These are phyloP conservation scores for Lysandra bellargus DNA, from an alignment of 2,888 invertebrate species.

Conservation along the genomic window DNA sequence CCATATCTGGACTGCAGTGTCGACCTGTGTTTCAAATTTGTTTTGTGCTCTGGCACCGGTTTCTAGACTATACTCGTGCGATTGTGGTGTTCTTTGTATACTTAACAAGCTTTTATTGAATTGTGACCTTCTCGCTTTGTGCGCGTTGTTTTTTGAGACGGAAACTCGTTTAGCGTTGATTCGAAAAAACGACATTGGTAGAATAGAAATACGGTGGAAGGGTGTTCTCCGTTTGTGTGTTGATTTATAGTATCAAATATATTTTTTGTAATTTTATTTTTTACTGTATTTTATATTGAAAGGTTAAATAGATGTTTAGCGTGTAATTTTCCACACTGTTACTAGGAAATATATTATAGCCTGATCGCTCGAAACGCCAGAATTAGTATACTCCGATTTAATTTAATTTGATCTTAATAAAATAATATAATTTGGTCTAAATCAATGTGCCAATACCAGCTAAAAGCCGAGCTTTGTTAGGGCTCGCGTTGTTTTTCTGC, in stretches of 20 bases:
- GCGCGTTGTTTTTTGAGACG: background rate
- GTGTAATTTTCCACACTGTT: too few species aligned
- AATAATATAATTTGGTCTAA: too few species aligned
- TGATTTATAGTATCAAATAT: background rate
- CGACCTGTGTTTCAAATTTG: slow-evolving; percentile 65
- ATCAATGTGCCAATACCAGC: too few species aligned
- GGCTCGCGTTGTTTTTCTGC: too few species aligned
- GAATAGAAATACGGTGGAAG: background rate
- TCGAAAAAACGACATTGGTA: background rate
- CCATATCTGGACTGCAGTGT: slow-evolving; percentile 73
- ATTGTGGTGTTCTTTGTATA: slow-evolving; percentile 39
- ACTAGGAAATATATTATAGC: too few species aligned
- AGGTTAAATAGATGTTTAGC: too few species aligned
- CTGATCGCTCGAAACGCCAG: too few species aligned
- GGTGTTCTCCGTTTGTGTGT: background rate
- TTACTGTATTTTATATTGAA: too few species aligned
- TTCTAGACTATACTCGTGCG: slow-evolving; percentile 63
- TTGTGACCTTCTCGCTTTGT: slow-evolving; percentile 24
- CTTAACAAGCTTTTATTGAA: slow-evolving; percentile 27
- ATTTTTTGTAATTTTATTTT: background rate
- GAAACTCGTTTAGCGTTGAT: background rate
- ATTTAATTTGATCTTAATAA: too few species aligned
- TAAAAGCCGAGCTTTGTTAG: too few species aligned
- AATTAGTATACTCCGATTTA: too few species aligned
- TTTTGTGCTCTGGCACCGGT: slow-evolving; percentile 71